Percentiles rank a stretch among this genome's conserved stretches.
Evolutionary conservation across 2,113 vertebrate genomes (phyloP).

Genomic region (Hyperopisus bebe): DNA sequence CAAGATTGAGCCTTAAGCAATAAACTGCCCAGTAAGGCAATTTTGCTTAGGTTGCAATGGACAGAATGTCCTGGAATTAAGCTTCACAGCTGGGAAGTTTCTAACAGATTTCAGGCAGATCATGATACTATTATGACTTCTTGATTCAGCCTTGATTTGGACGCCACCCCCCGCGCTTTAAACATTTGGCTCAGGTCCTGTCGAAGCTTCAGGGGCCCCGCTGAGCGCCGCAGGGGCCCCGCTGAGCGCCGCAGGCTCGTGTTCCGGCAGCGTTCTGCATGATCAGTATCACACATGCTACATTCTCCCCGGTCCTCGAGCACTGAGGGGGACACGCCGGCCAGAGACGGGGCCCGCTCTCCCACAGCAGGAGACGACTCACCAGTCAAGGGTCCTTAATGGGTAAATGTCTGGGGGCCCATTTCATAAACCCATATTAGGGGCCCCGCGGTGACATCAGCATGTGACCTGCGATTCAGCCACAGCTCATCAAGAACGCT

Average conservation of each 20-base stretch:
- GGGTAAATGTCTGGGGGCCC: not conserved
- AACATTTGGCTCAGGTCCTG: not conserved
- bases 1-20: not conserved
- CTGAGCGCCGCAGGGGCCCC: not conserved
- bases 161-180: not conserved
- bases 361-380: not conserved
- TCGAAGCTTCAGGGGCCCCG: not conserved
- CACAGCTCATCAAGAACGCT: not conserved
- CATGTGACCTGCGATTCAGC: not conserved
- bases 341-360: not conserved
- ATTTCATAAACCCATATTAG: not conserved
- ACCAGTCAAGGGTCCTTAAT: not conserved
- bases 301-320: not conserved
- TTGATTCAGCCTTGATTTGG: not conserved
- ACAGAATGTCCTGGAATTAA: not conserved
- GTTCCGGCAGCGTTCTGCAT: not conserved
- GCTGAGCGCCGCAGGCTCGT: not conserved
- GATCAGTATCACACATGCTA: not conserved
- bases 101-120: not conserved
- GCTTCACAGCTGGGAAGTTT: not conserved
- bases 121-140: not conserved
- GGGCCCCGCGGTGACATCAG: not conserved
- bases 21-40: not conserved
- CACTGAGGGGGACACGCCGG: not conserved
- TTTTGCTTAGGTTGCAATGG: not conserved